Evolutionary conservation across 2,797 vertebrate genomes (phyloP).

Genomic region (Neoniphon sammara): DNA sequence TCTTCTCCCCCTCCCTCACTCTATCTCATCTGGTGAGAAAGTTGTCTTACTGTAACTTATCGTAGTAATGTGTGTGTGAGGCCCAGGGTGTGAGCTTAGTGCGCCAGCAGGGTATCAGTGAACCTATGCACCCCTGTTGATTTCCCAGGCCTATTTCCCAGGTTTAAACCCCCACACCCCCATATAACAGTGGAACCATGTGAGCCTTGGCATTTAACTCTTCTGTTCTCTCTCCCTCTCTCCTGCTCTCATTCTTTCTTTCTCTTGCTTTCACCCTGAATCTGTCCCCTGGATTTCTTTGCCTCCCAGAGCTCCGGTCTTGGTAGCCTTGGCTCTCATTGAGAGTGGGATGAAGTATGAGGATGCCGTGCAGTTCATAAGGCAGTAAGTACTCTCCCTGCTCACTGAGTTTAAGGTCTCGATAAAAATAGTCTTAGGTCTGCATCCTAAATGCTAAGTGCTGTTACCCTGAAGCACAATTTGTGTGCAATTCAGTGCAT

Average conservation of each 20-base stretch:
- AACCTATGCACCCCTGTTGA: constrained; percentile 70
- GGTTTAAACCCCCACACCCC: constrained; percentile 52
- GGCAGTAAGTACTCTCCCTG: constrained; percentile 89
- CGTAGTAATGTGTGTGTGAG: constrained; percentile 43
- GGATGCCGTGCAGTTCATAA: constrained; percentile 98
- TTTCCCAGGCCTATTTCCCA: constrained; percentile 81
- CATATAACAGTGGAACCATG: constrained; percentile 68
- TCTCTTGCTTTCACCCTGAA: constrained; percentile 47
- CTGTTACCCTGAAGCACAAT: background rate
- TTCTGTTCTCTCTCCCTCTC: constrained; percentile 35
- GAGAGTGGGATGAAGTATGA: constrained; percentile 99
- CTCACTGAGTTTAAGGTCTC: background rate
- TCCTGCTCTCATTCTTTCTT: constrained; percentile 45
- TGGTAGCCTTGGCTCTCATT: constrained; percentile 97
- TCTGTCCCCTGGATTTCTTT: constrained; percentile 49
- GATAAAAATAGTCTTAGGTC: background rate
- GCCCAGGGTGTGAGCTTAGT: constrained; percentile 52
- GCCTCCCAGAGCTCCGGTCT: constrained; percentile 91
- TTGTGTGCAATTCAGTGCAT: background rate
- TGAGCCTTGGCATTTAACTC: constrained; percentile 73
- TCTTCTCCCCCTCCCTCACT: constrained; percentile 37
- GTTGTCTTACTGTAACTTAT: constrained; percentile 73
- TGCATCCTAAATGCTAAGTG: background rate
- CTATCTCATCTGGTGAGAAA: constrained; percentile 64
- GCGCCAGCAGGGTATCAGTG: constrained; percentile 64